Evolutionary conservation across 1,140 invertebrate genomes (phyloP), one percentile per base, ranked within the genome.

Genomic region (Apis florea): DNA sequence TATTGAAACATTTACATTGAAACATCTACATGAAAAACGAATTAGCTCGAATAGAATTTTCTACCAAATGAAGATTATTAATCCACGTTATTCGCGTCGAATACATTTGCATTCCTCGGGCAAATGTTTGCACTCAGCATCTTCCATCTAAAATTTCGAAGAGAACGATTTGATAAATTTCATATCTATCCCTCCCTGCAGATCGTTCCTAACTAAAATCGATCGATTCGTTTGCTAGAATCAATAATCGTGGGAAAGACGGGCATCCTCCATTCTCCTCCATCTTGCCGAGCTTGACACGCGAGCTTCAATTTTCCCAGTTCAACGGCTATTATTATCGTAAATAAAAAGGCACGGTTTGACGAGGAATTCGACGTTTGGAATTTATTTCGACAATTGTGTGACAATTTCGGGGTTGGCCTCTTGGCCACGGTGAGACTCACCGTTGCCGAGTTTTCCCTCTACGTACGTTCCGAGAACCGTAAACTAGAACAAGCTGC

Each of bases 401-500:
- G 40, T 56, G 70, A 83, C 77, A 83, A 86, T 88, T 90, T 90
- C 69, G 86, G 85, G 83, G 85, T 40, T 74, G 83, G 70, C 79
- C 87, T 86, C 82, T 84, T 73, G 83, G 73, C 82, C 85, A 87
- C 76, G 79, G 79, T 53, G 77, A 79, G 86, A 84, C 68, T 75
- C 49, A 81, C 64, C 77, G 53, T 79, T 54, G 31, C 66, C 21
- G 84, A 79, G 72, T 79, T 84, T 71, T 77, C 77, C 31, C 31
- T 76, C 76, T 82, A 26, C 72, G 77, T 77, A 72, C 71, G 78
- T 88, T 84, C 85, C 69, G 68, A 89, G 85, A 88, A 86, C 82
- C 89, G 85, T 89, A 92, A 92, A 91, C 86, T 91, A 90, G 88
- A 91, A 84, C 90, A 86, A 90, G 87, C 85, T 83, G 81, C 81